Conservation (phyloP, 2,888 invertebrate genomes). For the Napeogenes sylphis region DNA sequence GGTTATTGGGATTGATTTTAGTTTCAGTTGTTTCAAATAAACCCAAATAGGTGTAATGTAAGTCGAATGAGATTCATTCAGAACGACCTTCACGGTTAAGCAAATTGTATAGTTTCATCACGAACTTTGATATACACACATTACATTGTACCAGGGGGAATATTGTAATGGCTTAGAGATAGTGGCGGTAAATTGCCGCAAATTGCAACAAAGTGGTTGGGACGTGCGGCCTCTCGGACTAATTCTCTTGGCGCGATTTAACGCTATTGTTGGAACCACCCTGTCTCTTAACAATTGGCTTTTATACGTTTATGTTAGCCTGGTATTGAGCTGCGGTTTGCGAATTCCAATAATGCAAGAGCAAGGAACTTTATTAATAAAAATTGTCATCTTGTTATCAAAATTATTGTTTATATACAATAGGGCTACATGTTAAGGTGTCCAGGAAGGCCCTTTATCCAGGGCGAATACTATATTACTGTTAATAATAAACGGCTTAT, state of each 20-base stretch:
- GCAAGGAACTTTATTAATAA: too few species aligned
- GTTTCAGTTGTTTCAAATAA: too few species aligned
- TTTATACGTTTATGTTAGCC: slow-evolving; percentile 39
- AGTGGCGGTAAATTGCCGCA: slow-evolving; percentile 49
- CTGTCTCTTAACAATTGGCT: slow-evolving; percentile 43
- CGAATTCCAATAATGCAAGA: too few species aligned
- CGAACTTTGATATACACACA: slow-evolving; percentile 18
- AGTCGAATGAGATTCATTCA: background rate
- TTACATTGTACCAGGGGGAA: slow-evolving; percentile 29
- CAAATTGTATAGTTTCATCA: slow-evolving; percentile 19
- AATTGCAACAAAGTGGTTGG: slow-evolving; percentile 61
- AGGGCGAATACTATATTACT: slow-evolving; percentile 1
- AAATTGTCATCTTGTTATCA: too few species aligned
- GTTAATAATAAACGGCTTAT: slow-evolving; percentile 28
- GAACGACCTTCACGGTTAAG: background rate
- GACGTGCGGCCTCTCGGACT: slow-evolving; percentile 44
- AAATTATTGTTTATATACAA: background rate
- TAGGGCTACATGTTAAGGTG: background rate
- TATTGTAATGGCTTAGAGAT: slow-evolving; percentile 34
- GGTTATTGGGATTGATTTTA: too few species aligned
- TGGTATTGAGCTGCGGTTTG: slow-evolving; percentile 23
- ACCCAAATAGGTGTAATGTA: too few species aligned
- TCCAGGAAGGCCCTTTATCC: background rate
- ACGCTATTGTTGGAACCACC: slow-evolving; percentile 44
- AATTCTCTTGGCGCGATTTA: slow-evolving; percentile 55